Conservation (phyloP, 2,113 vertebrate species). For the Amphilophus citrinellus region DNA sequence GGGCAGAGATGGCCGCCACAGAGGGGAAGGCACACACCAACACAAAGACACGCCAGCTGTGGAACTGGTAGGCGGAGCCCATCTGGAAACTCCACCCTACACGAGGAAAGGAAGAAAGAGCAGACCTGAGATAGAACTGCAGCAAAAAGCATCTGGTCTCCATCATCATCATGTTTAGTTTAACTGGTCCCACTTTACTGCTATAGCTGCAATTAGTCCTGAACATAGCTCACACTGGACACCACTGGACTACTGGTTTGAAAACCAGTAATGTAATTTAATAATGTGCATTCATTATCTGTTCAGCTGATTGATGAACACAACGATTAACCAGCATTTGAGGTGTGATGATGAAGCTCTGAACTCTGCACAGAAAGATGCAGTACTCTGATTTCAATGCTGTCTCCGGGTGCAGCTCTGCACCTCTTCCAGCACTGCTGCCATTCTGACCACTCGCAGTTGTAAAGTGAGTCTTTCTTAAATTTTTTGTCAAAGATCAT, state of each 20-base stretch:
- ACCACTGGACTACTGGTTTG: neutral
- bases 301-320: neutral
- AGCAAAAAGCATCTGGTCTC: neutral
- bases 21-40: conserved; percentile 97
- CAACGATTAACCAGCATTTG: neutral
- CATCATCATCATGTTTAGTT: too few species aligned
- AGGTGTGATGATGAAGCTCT: too few species aligned
- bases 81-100: conserved; percentile 99
- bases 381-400: too few species aligned
- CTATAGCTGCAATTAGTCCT: neutral
- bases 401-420: too few species aligned
- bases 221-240: neutral
- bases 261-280: neutral
- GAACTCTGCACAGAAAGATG: too few species aligned
- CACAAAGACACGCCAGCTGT: conserved; percentile 99
- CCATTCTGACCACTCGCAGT: too few species aligned
- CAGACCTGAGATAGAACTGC: neutral
- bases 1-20: conserved; percentile 93
- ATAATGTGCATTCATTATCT: neutral
- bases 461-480: too few species aligned
- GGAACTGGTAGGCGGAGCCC: conserved; percentile 98
- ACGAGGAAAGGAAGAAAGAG: neutral
- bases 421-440: too few species aligned
- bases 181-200: too few species aligned
- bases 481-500: too few species aligned